Conservation (phyloP, 2,888 invertebrate species). For the Neocrepidodera transversa region DNA sequence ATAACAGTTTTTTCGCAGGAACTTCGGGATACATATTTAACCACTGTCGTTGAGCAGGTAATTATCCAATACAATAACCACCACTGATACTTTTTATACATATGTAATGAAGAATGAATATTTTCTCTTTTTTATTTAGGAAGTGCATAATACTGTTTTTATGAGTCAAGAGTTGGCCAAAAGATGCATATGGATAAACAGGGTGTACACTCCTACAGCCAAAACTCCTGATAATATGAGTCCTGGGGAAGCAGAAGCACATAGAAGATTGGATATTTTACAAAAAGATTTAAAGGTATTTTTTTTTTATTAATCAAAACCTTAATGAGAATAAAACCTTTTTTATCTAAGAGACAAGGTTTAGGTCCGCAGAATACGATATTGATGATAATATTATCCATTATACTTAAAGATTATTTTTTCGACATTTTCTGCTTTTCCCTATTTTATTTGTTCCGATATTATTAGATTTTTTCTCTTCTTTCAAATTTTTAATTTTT, state of each 20-base stretch:
- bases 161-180: slow-evolving; percentile 81
- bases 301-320: background rate
- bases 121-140: too few species aligned
- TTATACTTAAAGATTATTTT: too few species aligned
- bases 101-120: too few species aligned
- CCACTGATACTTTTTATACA: too few species aligned
- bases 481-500: too few species aligned
- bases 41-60: slow-evolving; percentile 82
- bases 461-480: too few species aligned
- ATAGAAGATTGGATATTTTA: slow-evolving; percentile 72
- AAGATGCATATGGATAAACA: slow-evolving; percentile 81
- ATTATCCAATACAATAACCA: too few species aligned
- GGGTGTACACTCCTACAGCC: slow-evolving; percentile 66
- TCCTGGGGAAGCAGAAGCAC: slow-evolving; percentile 69
- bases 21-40: slow-evolving; percentile 80
- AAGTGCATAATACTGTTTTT: slow-evolving; percentile 81
- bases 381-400: too few species aligned
- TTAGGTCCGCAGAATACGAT: too few species aligned
- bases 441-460: too few species aligned
- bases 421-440: too few species aligned
- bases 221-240: slow-evolving; percentile 65
- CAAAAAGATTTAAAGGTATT: slow-evolving; percentile 76
- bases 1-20: slow-evolving; percentile 77
- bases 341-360: too few species aligned
- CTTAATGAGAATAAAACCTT: background rate